Conservation (phyloP, 2,113 vertebrate species). For the Edolisoma coerulescens region DNA sequence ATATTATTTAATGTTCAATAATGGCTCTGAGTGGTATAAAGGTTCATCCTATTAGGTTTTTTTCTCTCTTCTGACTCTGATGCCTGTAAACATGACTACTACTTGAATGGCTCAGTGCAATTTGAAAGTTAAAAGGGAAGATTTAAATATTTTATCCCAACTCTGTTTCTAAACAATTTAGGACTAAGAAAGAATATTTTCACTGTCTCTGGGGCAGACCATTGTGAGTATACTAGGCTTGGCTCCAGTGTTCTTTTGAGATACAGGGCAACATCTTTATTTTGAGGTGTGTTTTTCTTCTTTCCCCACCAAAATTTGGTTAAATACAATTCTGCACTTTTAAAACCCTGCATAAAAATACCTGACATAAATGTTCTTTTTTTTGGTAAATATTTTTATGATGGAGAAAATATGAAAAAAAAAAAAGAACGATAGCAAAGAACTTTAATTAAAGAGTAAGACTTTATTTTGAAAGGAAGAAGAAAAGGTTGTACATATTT, state of each 20-base stretch:
- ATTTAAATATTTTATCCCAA: not conserved
- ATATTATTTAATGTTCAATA: not conserved
- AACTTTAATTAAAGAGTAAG: not conserved
- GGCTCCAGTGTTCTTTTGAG: not conserved
- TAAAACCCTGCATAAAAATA: not conserved
- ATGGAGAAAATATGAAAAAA: not conserved
- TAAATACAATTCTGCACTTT: not conserved
- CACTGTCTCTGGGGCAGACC: not conserved
- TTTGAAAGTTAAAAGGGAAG: not conserved
- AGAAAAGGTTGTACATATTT: not conserved
- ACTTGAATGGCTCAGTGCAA: not conserved
- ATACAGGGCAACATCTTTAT: not conserved
- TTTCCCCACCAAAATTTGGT: not conserved
- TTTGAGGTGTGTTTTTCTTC: not conserved
- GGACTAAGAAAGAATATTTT: not conserved
- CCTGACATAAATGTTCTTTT: not conserved
- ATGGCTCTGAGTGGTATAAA: not conserved
- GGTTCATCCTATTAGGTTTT: not conserved
- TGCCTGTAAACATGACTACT: not conserved
- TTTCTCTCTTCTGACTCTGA: not conserved
- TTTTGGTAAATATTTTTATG: not conserved
- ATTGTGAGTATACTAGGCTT: not conserved
- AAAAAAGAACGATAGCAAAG: not conserved
- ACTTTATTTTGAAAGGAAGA: not conserved
- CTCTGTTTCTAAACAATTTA: not conserved